Evolutionary conservation across 2,113 vertebrate species (phyloP).

Genomic region (Dromas ardeola): DNA sequence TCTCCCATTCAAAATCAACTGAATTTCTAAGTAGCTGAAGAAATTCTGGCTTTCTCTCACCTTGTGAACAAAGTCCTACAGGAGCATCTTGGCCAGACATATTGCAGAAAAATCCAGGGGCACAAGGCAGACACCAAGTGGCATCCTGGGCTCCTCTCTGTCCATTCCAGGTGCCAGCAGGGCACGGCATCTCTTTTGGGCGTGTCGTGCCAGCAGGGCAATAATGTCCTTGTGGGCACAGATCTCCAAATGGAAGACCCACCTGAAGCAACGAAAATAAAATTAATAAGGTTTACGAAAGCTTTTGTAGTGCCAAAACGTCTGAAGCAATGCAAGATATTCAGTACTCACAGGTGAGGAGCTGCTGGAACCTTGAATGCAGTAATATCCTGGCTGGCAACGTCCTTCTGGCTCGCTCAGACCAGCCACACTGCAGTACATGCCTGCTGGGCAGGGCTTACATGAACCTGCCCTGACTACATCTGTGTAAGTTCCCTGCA

Average conservation of each 20-base stretch:
- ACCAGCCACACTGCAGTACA: conserved; percentile 80
- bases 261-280: conserved; percentile 62
- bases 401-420: conserved; percentile 79
- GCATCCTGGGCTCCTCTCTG: conserved; percentile 75
- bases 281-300: accelerated
- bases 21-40: background rate
- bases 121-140: conserved; percentile 82
- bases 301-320: background rate
- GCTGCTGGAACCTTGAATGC: conserved; percentile 73
- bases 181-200: conserved; percentile 81
- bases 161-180: conserved; percentile 84
- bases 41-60: conserved; percentile 19
- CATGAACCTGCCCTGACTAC: conserved; percentile 73
- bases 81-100: conserved; percentile 77
- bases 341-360: conserved; percentile 80
- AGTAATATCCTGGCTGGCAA: conserved; percentile 82
- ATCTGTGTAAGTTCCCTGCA: conserved; percentile 81
- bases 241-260: conserved; percentile 75
- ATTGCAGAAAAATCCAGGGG: conserved; percentile 85
- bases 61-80: conserved; percentile 73
- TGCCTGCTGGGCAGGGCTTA: conserved; percentile 79
- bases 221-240: conserved; percentile 82
- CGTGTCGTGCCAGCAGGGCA: conserved; percentile 80
- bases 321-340: accelerated
- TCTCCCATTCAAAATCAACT: background rate